phyloP scores from a whole-genome alignment of 2,113 vertebrate species.

The Mormyrus iriodes region DNA sequence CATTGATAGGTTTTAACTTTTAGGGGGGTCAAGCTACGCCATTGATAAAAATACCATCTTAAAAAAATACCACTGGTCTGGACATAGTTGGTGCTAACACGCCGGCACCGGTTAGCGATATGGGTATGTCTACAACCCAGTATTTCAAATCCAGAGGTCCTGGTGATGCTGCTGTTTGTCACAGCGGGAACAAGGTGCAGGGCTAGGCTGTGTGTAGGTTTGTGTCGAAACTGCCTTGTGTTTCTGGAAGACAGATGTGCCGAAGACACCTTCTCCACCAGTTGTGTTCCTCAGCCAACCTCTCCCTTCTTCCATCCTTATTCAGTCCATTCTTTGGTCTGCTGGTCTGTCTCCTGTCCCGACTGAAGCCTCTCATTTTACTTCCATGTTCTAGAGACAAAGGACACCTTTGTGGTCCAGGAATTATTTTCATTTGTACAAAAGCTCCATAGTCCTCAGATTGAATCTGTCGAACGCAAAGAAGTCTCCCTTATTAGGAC shows the following conservation, averaged over 20 bases:
- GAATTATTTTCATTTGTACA: slow-evolving; percentile 9
- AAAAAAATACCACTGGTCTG: not conserved
- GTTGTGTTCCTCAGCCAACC: not conserved
- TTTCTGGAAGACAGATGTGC: not conserved
- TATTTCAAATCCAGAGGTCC: not conserved
- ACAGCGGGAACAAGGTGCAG: not conserved
- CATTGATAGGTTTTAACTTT: not conserved
- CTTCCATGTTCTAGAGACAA: slow-evolving; percentile 14
- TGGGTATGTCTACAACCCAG: not conserved
- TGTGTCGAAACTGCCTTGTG: not conserved
- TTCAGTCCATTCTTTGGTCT: not conserved
- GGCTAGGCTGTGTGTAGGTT: not conserved
- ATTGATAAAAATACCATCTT: not conserved
- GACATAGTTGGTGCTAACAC: not conserved
- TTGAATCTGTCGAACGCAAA: not conserved
- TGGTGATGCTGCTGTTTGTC: not conserved
- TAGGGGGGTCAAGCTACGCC: not conserved
- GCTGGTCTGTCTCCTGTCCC: not conserved
- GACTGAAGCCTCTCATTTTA: slow-evolving; percentile 14
- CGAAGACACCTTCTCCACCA: not conserved
- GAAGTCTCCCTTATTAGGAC: not conserved
- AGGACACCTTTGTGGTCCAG: slow-evolving; percentile 19
- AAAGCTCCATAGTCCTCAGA: slow-evolving; percentile 12
- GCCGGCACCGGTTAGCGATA: not conserved
- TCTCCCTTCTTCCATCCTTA: not conserved